Base-by-base conservation (phyloP, 2,113 vertebrate species). In the Atlantisia rogersi region DNA sequence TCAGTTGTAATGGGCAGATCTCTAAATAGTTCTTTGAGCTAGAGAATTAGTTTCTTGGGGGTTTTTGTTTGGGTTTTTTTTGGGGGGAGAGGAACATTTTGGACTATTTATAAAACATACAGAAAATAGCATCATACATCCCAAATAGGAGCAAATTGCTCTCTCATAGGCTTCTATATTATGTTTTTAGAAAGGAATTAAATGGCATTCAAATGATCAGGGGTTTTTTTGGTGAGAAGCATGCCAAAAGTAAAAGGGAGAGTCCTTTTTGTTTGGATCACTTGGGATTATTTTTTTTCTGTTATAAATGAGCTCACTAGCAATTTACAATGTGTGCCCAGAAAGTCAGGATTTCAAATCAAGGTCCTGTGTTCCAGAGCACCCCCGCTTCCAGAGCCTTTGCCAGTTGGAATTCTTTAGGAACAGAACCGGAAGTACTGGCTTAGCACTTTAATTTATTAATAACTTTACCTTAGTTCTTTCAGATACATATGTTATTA, bases 401-500 rank as follows among this genome's bases (percentile, higher is more conserved):
- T 96, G 86, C 93, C 95, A 96, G 50, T 21, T 97, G 94, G 95
- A 96, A 92, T 88, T 94, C 85, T 94, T 82, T 65, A 50, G 64
- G 46, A 91, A 79, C 68, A 90, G 73, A 19, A 83, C 79, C 25
- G 24, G 89, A 97, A 97, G 76, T 78, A 82, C 58, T 81, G 91
- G 16, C 24, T 83, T 88, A 91, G 93, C 87, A 63, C 67, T 97
- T 96, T 71, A 81, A 82, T 96, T 95, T 97, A 97, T 96, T 97
- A 96, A 95, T 97, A 94, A 78, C 84, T 94, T 95, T 94, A 88
- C 96, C 96, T 96, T 97, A 86, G 75, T 97, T 93, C 90, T 96
- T 90, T 94, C 92, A 96, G 92, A 95, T 97, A 80, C 62, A 69
- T 93, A 73, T 79, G 75, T 84, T 96, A 85, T 92, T 96, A 86